Evolutionary conservation across 2,113 vertebrate species (phyloP).

Genomic region (Gadus chalcogrammus): DNA sequence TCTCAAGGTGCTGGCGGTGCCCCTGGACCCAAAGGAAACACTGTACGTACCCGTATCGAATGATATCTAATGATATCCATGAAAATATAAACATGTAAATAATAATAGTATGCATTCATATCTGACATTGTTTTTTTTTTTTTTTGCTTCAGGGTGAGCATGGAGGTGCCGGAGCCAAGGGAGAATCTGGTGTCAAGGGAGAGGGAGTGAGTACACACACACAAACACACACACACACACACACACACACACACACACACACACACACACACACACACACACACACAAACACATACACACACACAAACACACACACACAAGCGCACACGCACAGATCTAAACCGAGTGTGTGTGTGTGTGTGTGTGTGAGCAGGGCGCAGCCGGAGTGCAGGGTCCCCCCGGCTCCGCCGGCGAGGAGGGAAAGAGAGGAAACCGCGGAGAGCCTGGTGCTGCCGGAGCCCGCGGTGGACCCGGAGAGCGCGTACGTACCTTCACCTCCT

Average conservation of each 20-base stretch:
- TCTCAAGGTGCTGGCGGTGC: constrained; percentile 84
- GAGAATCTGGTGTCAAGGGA: constrained; percentile 91
- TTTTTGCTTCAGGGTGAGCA: constrained; percentile 80
- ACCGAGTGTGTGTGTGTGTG: constrained; percentile 1
- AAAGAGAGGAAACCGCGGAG: constrained; percentile 94
- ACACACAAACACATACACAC: background rate
- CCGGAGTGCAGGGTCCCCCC: constrained; percentile 85
- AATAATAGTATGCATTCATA: too few relatives aligned
- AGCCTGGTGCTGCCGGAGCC: constrained; percentile 81
- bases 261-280: background rate
- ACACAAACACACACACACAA: background rate
- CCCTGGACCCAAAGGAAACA: constrained; percentile 93
- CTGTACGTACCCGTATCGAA: constrained; percentile 66
- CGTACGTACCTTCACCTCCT: constrained; percentile 68
- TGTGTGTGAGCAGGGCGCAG: constrained; percentile 72
- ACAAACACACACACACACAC: background rate
- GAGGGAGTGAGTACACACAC: constrained; percentile 82
- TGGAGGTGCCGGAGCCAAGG: constrained; percentile 88
- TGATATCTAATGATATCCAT: too few relatives aligned
- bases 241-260: background rate
- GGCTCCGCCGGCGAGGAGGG: constrained; percentile 93
- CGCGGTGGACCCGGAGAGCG: constrained; percentile 90
- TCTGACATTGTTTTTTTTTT: constrained; percentile 12
- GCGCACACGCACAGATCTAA: background rate
- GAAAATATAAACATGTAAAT: too few relatives aligned